phyloP scores from a whole-genome alignment of 2,797 vertebrate species.

The Macropodus opercularis region DNA sequence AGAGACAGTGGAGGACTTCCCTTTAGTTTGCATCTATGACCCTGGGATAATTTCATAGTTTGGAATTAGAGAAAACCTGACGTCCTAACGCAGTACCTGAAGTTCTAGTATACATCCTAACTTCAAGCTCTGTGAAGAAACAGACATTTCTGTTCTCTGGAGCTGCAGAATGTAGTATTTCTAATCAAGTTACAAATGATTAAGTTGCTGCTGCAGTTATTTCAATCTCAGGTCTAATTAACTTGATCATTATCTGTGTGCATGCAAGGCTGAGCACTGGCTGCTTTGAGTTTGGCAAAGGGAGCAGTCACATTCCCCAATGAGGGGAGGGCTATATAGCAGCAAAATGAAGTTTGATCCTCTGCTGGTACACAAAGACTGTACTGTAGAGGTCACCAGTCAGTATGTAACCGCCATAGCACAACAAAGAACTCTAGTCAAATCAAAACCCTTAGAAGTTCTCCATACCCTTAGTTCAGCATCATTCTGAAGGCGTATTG shows the following conservation, averaged over 20 bases:
- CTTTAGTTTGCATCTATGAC: constrained; percentile 18
- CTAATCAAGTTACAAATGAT: constrained; percentile 87
- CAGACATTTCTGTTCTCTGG: constrained; percentile 73
- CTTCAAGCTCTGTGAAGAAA: constrained; percentile 61
- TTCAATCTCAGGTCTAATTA: constrained; percentile 88
- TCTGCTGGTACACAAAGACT: constrained; percentile 56
- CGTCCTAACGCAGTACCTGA: constrained; percentile 64
- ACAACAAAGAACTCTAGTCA: constrained; percentile 11
- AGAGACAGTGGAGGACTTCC: constrained; percentile 27
- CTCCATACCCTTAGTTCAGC: constrained; percentile 83
- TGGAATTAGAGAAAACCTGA: constrained; percentile 47
- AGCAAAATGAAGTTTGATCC: constrained; percentile 64
- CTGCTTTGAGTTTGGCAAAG: constrained; percentile 81
- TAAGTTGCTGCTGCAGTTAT: constrained; percentile 85
- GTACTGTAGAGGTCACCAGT: constrained; percentile 46
- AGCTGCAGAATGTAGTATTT: constrained; percentile 83
- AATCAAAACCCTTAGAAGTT: background rate
- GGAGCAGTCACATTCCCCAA: constrained; percentile 73
- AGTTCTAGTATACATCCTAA: constrained; percentile 71
- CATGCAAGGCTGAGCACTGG: constrained; percentile 84
- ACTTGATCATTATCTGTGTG: constrained; percentile 86
- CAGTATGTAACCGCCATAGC: constrained; percentile 19
- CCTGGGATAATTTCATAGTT: constrained; percentile 52
- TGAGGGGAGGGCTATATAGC: constrained; percentile 62
- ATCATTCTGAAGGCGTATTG: constrained; percentile 83